phyloP scores from a whole-genome alignment of 1,140 invertebrate species.

The Palaemon carinicauda region DNA sequence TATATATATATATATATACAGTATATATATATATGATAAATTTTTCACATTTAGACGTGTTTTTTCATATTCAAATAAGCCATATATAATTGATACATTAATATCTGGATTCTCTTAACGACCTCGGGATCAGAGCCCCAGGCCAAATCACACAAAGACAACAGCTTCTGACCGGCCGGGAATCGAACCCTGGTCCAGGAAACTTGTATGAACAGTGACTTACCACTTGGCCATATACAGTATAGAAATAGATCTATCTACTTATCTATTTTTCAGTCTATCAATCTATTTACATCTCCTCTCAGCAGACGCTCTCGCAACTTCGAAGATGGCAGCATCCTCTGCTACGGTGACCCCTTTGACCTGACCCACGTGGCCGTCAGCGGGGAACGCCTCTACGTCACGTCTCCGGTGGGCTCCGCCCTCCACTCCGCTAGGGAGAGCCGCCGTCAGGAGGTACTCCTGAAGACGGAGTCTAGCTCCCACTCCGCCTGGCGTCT shows the following conservation, averaged over 20 bases:
- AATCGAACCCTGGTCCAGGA: too few species aligned
- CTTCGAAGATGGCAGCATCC: not conserved
- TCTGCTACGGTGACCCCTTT: conserved; percentile 45
- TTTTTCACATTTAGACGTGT: not conserved
- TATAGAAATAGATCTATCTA: not conserved
- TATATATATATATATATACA: not conserved
- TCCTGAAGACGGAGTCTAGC: not conserved
- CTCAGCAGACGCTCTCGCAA: not conserved
- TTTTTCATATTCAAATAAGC: too few species aligned
- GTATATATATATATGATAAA: not conserved
- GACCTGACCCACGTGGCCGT: conserved; percentile 23
- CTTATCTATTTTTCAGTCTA: not conserved
- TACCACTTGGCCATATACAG: too few species aligned
- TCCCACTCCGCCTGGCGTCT: conserved; percentile 32
- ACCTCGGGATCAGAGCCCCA: too few species aligned
- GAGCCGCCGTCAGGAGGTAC: conserved; percentile 36
- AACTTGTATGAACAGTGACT: too few species aligned
- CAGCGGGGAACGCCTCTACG: not conserved
- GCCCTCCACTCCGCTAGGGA: conserved; percentile 22
- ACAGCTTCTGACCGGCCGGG: too few species aligned
- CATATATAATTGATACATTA: too few species aligned
- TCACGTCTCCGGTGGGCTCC: conserved; percentile 38
- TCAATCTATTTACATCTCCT: not conserved
- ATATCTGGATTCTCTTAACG: too few species aligned
- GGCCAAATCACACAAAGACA: too few species aligned